phyloP scores from a whole-genome alignment of 2,113 vertebrate genomes.

The Larimichthys crocea region DNA sequence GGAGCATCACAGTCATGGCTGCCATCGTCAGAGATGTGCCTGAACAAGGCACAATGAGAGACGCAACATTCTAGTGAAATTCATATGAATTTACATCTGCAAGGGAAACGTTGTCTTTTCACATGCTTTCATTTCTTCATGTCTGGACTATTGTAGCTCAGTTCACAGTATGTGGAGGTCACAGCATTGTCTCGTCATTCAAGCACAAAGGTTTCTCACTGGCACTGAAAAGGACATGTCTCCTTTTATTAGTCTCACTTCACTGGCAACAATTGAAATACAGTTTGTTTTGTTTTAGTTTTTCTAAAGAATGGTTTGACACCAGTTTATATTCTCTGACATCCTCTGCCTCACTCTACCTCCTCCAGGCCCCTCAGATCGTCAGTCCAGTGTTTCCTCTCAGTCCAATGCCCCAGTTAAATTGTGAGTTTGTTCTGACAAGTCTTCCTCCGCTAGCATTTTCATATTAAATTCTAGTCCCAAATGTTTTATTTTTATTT shows the following conservation, averaged over 20 bases:
- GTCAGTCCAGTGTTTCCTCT: neutral
- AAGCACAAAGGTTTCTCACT: neutral
- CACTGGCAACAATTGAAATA: neutral
- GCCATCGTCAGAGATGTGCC: neutral
- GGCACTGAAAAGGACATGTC: neutral
- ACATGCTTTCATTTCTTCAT: neutral
- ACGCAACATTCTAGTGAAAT: neutral
- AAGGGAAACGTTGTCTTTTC: neutral
- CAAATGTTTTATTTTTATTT: neutral
- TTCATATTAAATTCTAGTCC: neutral
- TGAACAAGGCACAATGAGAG: neutral
- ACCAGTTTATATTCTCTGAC: neutral
- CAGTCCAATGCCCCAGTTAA: neutral
- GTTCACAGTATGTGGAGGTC: neutral
- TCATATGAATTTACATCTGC: neutral
- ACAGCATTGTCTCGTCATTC: neutral
- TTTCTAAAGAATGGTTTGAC: neutral
- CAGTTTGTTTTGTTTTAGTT: neutral
- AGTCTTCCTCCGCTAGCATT: slow-evolving; percentile 1
- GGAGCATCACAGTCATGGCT: neutral
- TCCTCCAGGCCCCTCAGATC: neutral
- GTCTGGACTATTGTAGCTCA: neutral
- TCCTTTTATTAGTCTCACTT: neutral
- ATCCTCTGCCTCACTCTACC: neutral
- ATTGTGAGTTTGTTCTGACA: slow-evolving; percentile 1